Evolutionary conservation across 2,113 vertebrate species (phyloP).

Genomic region (Nibea coibor): DNA sequence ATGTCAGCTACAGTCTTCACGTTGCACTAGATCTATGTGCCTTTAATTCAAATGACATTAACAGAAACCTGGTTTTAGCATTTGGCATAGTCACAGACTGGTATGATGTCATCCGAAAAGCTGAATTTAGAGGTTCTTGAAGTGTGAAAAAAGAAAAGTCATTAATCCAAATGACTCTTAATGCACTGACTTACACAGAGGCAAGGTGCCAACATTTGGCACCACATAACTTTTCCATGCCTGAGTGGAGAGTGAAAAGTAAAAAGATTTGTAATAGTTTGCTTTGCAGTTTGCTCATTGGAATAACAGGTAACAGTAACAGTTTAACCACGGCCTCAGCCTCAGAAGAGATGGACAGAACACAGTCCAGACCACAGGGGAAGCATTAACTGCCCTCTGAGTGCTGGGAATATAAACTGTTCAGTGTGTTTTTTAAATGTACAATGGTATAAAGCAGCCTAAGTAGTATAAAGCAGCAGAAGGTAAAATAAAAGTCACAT

Average conservation of each 20-base stretch:
- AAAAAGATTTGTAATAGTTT: slow-evolving; percentile 60
- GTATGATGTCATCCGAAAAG: slow-evolving; percentile 58
- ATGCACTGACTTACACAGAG: slow-evolving; percentile 35
- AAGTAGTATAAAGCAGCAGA: not conserved
- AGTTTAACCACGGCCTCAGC: slow-evolving; percentile 57
- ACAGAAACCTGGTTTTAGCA: slow-evolving; percentile 35
- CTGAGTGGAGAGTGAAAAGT: slow-evolving; percentile 53
- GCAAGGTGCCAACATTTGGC: slow-evolving; percentile 45
- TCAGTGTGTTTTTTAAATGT: slow-evolving; percentile 20
- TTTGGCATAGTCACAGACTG: slow-evolving; percentile 13
- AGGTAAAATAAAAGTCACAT: slow-evolving; percentile 4
- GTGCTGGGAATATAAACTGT: slow-evolving; percentile 54
- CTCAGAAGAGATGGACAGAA: slow-evolving; percentile 63
- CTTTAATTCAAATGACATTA: slow-evolving; percentile 46
- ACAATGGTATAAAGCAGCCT: not conserved
- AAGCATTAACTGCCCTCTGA: slow-evolving; percentile 59
- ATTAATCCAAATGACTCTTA: slow-evolving; percentile 56
- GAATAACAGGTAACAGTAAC: slow-evolving; percentile 77
- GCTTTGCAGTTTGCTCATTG: slow-evolving; percentile 59
- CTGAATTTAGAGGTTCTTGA: slow-evolving; percentile 43
- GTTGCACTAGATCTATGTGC: slow-evolving; percentile 34
- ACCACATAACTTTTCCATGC: slow-evolving; percentile 52
- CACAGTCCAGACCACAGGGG: slow-evolving; percentile 69
- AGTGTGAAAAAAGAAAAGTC: slow-evolving; percentile 46
- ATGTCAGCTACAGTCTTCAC: slow-evolving; percentile 31